Evolutionary conservation across 2,888 invertebrate genomes (phyloP), one percentile per base, ranked within the genome.

Genomic region (Phrixothrix hirtus): DNA sequence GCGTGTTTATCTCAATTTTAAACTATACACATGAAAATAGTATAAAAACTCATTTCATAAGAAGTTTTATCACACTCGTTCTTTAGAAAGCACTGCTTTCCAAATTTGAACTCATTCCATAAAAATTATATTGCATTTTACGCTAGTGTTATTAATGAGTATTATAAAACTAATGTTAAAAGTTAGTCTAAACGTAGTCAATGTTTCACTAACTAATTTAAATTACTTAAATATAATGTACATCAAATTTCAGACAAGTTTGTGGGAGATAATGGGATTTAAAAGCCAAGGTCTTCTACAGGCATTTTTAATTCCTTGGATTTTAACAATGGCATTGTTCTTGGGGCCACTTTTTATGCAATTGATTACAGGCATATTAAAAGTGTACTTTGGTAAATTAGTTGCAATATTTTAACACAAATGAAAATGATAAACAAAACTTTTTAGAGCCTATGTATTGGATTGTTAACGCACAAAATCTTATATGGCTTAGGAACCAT

Each of bases 401-500:
- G n/a, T n/a, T n/a, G n/a, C n/a, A n/a, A n/a, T n/a, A n/a, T n/a
- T n/a, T n/a, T n/a, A n/a, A n/a, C n/a, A n/a, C n/a, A n/a, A n/a
- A n/a, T n/a, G n/a, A n/a, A n/a, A n/a, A n/a, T n/a, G n/a, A n/a
- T n/a, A n/a, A n/a, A n/a, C n/a, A n/a, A n/a, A n/a, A 13, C 2
- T 30, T 64, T 64, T 45, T 50, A 71, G 75, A 73, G 52, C 72
- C 71, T 41, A 67, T 63, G 59, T 68, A 71, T 60, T 87, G 92
- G 92, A 72, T 83, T 45, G 82, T 82, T 45, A 87, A 84, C 62
- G 77, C 87, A 54, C 82, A 81, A 63, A 89, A 90, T 64, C 77
- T 91, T 43, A 83, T 89, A 17, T 95, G 94, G 93, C 80, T 94
- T 64, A 81, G 96, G 54, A 94, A 93, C 73, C 89, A 92, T 69